These are phyloP conservation scores for Drosophila baimaii DNA, from an alignment of 1,140 invertebrate genomes.

Conservation along the genomic window DNA sequence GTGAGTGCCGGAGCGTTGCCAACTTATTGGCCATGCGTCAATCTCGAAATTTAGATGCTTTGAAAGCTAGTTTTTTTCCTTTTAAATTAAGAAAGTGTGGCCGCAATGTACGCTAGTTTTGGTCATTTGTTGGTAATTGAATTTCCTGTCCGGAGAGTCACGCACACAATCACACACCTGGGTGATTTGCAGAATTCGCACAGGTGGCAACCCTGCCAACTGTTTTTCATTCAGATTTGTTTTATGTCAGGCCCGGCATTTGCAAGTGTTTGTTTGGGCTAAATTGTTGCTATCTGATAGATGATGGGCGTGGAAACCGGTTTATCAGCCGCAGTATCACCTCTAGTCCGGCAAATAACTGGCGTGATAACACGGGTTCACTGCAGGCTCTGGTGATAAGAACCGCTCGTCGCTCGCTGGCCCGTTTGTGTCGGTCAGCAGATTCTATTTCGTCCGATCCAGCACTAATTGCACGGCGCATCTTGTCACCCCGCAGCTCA, in stretches of 20 bases:
- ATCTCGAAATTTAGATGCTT: slow-evolving; percentile 68
- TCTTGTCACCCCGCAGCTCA: slow-evolving; percentile 61
- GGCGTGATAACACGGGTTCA: slow-evolving; percentile 61
- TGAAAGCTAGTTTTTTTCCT: slow-evolving; percentile 30
- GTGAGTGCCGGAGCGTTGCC: slow-evolving; percentile 60
- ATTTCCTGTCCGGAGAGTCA: neutral
- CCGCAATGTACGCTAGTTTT: neutral
- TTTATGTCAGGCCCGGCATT: slow-evolving; percentile 15
- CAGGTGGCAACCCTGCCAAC: slow-evolving; percentile 61
- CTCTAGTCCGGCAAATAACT: slow-evolving; percentile 51
- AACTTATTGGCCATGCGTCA: slow-evolving; percentile 77
- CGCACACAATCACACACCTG: neutral
- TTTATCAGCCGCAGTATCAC: slow-evolving; percentile 61
- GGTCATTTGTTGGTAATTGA: neutral
- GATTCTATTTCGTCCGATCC: neutral
- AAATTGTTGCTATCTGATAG: slow-evolving; percentile 37
- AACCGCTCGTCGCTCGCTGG: slow-evolving; percentile 6
- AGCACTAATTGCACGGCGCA: slow-evolving; percentile 2
- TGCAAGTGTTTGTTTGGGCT: slow-evolving; percentile 47
- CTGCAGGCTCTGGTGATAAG: slow-evolving; percentile 66
- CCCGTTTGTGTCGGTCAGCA: slow-evolving; percentile 18
- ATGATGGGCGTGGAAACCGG: slow-evolving; percentile 70
- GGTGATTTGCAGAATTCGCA: slow-evolving; percentile 2
- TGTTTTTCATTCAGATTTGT: slow-evolving; percentile 48
- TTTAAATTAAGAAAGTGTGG: slow-evolving; percentile 11